phyloP scores from a whole-genome alignment of 1,140 invertebrate genomes.

The Cepaea nemoralis region DNA sequence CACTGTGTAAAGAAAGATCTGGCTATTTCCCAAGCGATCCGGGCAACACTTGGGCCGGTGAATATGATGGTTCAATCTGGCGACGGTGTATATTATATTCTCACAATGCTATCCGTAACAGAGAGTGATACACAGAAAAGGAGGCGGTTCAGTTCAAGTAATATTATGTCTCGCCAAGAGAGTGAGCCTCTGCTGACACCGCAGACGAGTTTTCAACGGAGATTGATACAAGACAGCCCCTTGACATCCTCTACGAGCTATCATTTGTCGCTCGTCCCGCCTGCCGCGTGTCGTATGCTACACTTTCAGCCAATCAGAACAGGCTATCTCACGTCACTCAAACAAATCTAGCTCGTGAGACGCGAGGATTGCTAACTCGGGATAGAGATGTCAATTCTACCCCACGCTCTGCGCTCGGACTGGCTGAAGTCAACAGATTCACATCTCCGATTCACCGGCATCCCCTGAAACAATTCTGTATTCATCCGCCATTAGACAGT shows the following conservation, averaged over 20 bases:
- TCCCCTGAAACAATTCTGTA: background rate
- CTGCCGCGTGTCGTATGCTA: background rate
- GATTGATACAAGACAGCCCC: conserved; percentile 6
- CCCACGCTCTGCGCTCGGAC: background rate
- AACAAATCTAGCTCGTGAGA: background rate
- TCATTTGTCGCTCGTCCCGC: conserved; percentile 20
- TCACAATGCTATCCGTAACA: conserved; percentile 6
- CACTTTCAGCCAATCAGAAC: conserved; percentile 2
- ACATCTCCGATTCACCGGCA: background rate
- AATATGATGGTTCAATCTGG: background rate
- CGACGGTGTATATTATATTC: background rate
- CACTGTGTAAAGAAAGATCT: background rate
- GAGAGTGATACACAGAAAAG: background rate
- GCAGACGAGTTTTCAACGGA: conserved; percentile 6
- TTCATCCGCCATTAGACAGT: background rate
- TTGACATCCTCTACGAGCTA: background rate
- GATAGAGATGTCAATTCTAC: conserved; percentile 18
- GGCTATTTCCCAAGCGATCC: background rate
- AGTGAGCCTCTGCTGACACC: conserved; percentile 10
- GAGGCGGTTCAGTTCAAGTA: conserved; percentile 12
- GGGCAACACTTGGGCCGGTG: background rate
- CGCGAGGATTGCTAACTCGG: background rate
- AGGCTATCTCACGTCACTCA: background rate
- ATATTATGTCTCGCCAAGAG: conserved; percentile 25
- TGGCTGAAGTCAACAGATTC: background rate